phyloP scores from a whole-genome alignment of 2,888 invertebrate genomes.

The Nymphalis c-album region DNA sequence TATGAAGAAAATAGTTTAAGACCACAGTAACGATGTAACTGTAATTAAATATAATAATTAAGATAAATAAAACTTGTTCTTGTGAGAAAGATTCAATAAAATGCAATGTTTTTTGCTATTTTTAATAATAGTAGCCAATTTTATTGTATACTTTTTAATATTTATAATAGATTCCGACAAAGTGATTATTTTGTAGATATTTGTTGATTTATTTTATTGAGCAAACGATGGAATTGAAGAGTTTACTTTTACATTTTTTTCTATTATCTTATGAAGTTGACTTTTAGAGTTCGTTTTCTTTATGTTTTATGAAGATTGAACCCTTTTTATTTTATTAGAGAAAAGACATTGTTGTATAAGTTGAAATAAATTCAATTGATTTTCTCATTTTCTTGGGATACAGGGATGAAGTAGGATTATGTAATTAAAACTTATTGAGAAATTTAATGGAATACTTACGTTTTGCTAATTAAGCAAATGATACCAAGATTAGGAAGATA shows the following conservation, averaged over 20 bases:
- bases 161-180: too few species aligned
- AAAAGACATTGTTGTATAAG: constrained; percentile 14
- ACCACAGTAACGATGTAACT: too few species aligned
- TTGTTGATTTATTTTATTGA: background rate
- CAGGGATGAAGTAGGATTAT: constrained; percentile 9
- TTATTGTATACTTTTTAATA: too few species aligned
- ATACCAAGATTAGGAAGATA: background rate
- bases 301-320: constrained; percentile 5
- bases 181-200: background rate
- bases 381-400: constrained; percentile 7
- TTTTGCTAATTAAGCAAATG: background rate
- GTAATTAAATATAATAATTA: too few species aligned
- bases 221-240: background rate
- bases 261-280: constrained; percentile 12
- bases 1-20: too few species aligned
- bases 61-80: too few species aligned
- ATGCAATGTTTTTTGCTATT: too few species aligned
- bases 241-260: too few species aligned
- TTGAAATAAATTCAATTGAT: constrained; percentile 17
- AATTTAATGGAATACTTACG: background rate
- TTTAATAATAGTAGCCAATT: too few species aligned
- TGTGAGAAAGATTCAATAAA: too few species aligned
- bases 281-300: constrained; percentile 3
- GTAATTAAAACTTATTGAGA: constrained; percentile 3
- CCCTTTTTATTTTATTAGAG: constrained; percentile 10